Percentiles rank a stretch among this genome's conserved stretches.
phyloP scores from a whole-genome alignment of 2,888 invertebrate genomes.

The Axea sp. region DNA sequence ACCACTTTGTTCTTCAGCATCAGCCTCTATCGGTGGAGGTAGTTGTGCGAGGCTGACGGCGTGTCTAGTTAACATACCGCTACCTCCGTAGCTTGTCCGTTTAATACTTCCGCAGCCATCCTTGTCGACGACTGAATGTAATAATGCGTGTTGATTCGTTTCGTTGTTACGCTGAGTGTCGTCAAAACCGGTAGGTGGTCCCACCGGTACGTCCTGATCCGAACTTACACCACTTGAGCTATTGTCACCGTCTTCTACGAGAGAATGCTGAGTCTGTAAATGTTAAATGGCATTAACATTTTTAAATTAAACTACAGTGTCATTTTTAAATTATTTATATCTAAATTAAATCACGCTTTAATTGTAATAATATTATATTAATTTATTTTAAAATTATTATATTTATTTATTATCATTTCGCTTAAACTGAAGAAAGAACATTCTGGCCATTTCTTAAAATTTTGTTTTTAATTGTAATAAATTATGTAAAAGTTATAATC shows the following conservation, averaged over 20 bases:
- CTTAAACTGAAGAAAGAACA: too few species aligned
- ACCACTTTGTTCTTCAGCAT: constrained; percentile 85
- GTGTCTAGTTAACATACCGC: constrained; percentile 82
- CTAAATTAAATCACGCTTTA: neutral
- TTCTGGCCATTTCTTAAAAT: too few species aligned
- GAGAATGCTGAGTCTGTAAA: constrained; percentile 76
- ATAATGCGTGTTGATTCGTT: constrained; percentile 70
- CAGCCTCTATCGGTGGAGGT: constrained; percentile 88
- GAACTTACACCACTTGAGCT: constrained; percentile 93
- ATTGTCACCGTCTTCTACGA: constrained; percentile 89
- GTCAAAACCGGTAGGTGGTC: constrained; percentile 80
- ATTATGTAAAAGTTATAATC: too few species aligned
- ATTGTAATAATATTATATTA: too few species aligned
- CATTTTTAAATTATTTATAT: too few species aligned
- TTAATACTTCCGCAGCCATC: constrained; percentile 70
- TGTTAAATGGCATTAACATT: too few species aligned
- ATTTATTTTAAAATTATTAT: too few species aligned
- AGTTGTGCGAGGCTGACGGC: constrained; percentile 89
- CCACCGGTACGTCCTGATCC: constrained; percentile 87
- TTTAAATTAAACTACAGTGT: too few species aligned
- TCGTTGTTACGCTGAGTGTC: constrained; percentile 77
- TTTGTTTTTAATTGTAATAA: too few species aligned
- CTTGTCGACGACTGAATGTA: constrained; percentile 70
- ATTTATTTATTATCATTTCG: too few species aligned
- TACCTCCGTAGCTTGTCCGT: constrained; percentile 73